Conservation (phyloP, 2,888 invertebrate species). For the Phortica magna region DNA sequence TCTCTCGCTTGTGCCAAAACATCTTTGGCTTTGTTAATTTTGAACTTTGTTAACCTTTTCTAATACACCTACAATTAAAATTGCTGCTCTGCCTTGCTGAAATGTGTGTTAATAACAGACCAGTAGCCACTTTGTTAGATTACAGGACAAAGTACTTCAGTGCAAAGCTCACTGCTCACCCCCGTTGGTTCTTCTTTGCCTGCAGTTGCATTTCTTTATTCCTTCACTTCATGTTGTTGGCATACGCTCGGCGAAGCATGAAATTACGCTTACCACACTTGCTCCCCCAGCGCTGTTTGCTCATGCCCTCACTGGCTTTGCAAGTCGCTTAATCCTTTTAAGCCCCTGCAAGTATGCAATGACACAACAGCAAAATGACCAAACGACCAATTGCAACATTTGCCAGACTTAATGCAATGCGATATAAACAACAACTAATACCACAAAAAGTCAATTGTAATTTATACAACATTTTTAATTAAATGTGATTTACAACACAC, state of each 20-base stretch:
- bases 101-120: background rate
- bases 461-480: too few species aligned
- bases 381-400: conserved; percentile 53
- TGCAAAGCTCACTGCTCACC: background rate
- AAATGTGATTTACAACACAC: too few species aligned
- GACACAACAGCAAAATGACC: conserved; percentile 11
- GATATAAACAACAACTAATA: too few species aligned
- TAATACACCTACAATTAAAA: background rate
- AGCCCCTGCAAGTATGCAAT: conserved; percentile 51
- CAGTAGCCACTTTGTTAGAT: conserved; percentile 17
- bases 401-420: conserved; percentile 51
- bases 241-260: conserved; percentile 24
- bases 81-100: too few species aligned
- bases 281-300: background rate
- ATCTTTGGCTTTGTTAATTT: background rate
- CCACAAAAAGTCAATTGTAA: too few species aligned
- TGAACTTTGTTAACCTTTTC: background rate
- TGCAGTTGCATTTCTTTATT: conserved; percentile 17
- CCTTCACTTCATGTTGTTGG: background rate
- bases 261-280: conserved; percentile 29
- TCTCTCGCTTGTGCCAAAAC: background rate
- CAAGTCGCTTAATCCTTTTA: conserved; percentile 35
- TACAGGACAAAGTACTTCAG: background rate
- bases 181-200: background rate
- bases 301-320: background rate